Evolutionary conservation across 2,797 vertebrate genomes (phyloP), one percentile per base, ranked within the genome.

Genomic region (Florisuga fusca): DNA sequence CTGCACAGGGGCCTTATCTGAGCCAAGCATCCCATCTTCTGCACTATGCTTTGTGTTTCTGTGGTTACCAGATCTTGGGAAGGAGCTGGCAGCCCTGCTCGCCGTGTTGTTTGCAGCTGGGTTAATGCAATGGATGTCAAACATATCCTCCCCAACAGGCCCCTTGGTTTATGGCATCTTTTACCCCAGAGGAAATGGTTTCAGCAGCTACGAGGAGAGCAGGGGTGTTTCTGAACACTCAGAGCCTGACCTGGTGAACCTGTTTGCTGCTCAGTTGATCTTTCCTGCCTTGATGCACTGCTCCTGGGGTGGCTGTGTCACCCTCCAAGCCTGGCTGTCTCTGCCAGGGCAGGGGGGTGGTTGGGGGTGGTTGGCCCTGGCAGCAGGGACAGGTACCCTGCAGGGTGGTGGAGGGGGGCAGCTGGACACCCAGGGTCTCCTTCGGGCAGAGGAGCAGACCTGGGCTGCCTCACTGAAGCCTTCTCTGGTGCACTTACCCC

Each of bases 211-310:
- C 2, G 4, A 21, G 4, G 57, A 50, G 73, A 72, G 59, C 82
- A 59, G 72, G 86, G 88, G 73, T 84, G 69, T 83, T 89, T 31
- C 74, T 45, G 82, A 74, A n/a, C 26, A 2, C 84, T 68, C 64
- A 17, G 50, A 57, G 33, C 45, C 74, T 68, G 64, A 51, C 46
- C 75, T 29, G 75, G 85, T 41, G 87, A 76, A 94, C 84, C 69
- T 75, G 75, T 29, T 93, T 27, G 33, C 76, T 84, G 94, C 76
- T 84, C 66, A 16, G 43, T 14, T 1, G 18, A 83, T 92, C 55
- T 62, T 66, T 45, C 29, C 58, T 81, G 74, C 74, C 48, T 33
- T 17, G 48, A 63, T 84, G 68, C 33, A 16, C 27, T 0, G 2
- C 45, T 71, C 48, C 45, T 2, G 27, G 45, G 31, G 20, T 36